Percentiles rank a stretch among this genome's conserved stretches.
Evolutionary conservation across 1,140 invertebrate genomes (phyloP).

Genomic region (Goniozus legneri): DNA sequence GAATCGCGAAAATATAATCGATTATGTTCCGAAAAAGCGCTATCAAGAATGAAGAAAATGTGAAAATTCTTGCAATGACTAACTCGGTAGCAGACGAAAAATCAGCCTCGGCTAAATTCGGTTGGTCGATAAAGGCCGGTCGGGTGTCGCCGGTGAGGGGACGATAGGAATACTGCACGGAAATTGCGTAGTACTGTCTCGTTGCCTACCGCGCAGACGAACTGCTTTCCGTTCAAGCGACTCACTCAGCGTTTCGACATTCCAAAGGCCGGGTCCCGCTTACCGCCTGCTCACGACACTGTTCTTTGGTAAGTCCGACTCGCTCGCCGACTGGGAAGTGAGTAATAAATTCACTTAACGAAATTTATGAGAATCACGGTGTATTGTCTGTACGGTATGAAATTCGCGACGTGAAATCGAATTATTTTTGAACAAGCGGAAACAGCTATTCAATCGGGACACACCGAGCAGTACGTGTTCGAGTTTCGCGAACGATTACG

Average conservation of each 20-base stretch:
- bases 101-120: slow-evolving; percentile 41
- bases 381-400: too few relatives aligned
- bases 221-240: slow-evolving; percentile 16
- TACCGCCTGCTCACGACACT: slow-evolving; percentile 55
- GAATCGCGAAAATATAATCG: too few relatives aligned
- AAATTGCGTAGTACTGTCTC: slow-evolving; percentile 26
- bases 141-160: slow-evolving; percentile 19
- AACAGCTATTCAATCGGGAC: too few relatives aligned
- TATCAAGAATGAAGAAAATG: too few relatives aligned
- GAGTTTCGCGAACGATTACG: too few relatives aligned
- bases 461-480: too few relatives aligned
- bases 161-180: slow-evolving; percentile 22
- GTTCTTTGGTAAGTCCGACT: slow-evolving; percentile 62
- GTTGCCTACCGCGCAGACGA: slow-evolving; percentile 10
- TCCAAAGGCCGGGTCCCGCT: slow-evolving; percentile 61
- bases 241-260: slow-evolving; percentile 61
- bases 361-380: too few relatives aligned
- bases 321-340: slow-evolving; percentile 10
- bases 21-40: too few relatives aligned
- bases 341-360: too few relatives aligned
- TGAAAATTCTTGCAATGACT: too few relatives aligned
- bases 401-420: too few relatives aligned
- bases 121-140: slow-evolving; percentile 48
- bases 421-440: too few relatives aligned
- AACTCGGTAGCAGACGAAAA: slow-evolving; percentile 4